Base-by-base conservation (phyloP, 2,113 vertebrate genomes). In the Microcebus murinus region DNA sequence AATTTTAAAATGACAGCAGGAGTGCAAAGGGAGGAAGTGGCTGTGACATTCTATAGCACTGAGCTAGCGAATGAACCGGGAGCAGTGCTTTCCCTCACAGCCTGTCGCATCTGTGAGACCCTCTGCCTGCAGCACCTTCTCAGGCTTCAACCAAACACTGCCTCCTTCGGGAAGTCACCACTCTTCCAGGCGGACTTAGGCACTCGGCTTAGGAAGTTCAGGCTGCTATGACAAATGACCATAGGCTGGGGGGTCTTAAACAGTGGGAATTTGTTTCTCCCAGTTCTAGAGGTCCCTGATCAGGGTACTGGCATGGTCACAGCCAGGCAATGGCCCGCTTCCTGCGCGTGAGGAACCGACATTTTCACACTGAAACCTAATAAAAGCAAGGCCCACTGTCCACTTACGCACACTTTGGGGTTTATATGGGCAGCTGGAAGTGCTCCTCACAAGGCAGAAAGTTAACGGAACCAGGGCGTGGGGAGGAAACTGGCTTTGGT, bases 1-100 rank as follows among this genome's bases (percentile, higher is more conserved):
- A 71, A 90, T 96, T 81, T 97, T 85, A 25, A 92, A 92, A 71
- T 42, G 86, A 29, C 77, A 82, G 52, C 55, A 36, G 50, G 34
- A n/a, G 5, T 48, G 17, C 77, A 89, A 87, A 95, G 57, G 70
- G 84, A 94, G 52, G 65, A 71, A 96, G 90, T 77, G 15, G 39
- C 86, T 87, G 52, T 48, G 36, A 68, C 31, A 17, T 12, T 68
- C 45, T 82, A 1, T 31, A 48, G 79, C 65, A 23, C 50, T 14
- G 27, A 94, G 68, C 45, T 42, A 12, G 39, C 31, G 11, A 87
- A 15, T 77, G 63, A 55, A 15, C 31, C 67, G 0, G 12, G 6
- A 52, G 25, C 29, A 42, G 6, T 2, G 18, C 71, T 29, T 94
- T 27, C 57, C 36, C 61, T 73, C 39, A 10, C 12, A 17, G 1